Evolutionary conservation across 1,140 invertebrate genomes (phyloP), one percentile per base, ranked within the genome.

Genomic region (Orchestia grillus): DNA sequence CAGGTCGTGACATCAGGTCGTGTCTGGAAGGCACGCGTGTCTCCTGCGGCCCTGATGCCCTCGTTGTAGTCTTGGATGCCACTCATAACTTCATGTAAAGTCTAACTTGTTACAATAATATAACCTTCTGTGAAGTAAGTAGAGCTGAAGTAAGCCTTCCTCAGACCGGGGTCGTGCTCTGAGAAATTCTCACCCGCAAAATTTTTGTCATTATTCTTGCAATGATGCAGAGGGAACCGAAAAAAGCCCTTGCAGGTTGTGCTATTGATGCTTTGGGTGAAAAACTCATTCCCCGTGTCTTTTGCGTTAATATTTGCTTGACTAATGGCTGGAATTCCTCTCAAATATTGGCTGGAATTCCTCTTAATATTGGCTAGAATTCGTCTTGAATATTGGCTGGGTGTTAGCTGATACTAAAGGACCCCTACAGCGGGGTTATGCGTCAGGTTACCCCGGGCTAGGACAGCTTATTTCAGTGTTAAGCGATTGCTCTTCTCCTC

Each of bases 21-120:
- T 77, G 36, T 77, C 62, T 77, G 28, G 15, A 77, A 15, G 62
- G 28, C 62, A 77, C 28, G 62, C 1, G 3, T 36, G 62, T 77
- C 62, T 77, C 11, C 62, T 36, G 28, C 28, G 62, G 62, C 62
- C 62, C 62, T 36, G 1, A 77, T 28, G 47, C n/a, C n/a, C 47
- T 53, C 47, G 19, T 36, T 87, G 43, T 16, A 90, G 88, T 11
- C n/a, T 41, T 90, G 43, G 88, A 11, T 8, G n/a, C 42, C 4
- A 44, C 88, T 15, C 87, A 87, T 87, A 87, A 87, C 87, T 90
- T 90, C 88, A 16, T 90, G 88, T 42, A 90, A 90, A 90, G 88
- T 90, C 88, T 90, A 41, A 41, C n/a, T 90, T 42, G 88, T 90
- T 90, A 90, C 88, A 90, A 90, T 90, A 43, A 90, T 90, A 90